Base-by-base conservation (phyloP, 2,797 vertebrate genomes). In the Eidolon dupreanum region DNA sequence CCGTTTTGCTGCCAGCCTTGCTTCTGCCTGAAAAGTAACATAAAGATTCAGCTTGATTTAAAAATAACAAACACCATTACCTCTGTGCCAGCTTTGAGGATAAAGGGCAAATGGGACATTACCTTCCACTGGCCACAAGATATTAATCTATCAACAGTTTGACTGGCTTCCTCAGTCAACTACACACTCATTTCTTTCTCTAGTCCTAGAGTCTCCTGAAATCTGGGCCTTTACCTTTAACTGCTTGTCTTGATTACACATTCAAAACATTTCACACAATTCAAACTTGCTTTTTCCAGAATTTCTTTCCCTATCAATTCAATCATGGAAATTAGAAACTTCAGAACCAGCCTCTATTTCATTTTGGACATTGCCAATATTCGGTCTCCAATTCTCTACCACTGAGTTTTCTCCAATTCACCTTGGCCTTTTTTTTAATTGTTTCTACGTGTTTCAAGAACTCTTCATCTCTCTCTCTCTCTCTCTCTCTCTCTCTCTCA, bases 1-100 rank as follows among this genome's bases (percentile, higher is more conserved):
- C 91, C 99, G 98, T 97, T 99, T 99, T 11, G 99, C 99, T 86
- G 99, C 99, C 92, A 99, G 99, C 96, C 99, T 99, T 79, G 99
- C 99, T 99, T 99, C 99, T 31, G 99, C 99, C 99, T 99, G 91
- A 33, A 98, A 97, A 90, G 15, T 84, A 95, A 98, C 95, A 85
- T 17, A 95, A 92, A 93, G 81, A 85, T 36, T 88, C 31, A 78
- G 75, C 4, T 96, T 97, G 74, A 95, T 26, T 38, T 91, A 75
- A 89, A 59, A 53, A 49, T 46, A 74, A 93, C 83, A 63, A 63
- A 5, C 24, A 59, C 70, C 24, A 85, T n/a, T 16, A 94, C 57
- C 17, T 71, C 19, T 24, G 74, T 0, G 73, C 3, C 38, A 89
- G 63, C 61, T 33, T 28, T 36, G 24, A 84, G 28, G 53, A 53